These are phyloP conservation scores for Peromyscus maniculatus DNA, from an alignment of 2,113 vertebrate genomes.

Conservation along the genomic window DNA sequence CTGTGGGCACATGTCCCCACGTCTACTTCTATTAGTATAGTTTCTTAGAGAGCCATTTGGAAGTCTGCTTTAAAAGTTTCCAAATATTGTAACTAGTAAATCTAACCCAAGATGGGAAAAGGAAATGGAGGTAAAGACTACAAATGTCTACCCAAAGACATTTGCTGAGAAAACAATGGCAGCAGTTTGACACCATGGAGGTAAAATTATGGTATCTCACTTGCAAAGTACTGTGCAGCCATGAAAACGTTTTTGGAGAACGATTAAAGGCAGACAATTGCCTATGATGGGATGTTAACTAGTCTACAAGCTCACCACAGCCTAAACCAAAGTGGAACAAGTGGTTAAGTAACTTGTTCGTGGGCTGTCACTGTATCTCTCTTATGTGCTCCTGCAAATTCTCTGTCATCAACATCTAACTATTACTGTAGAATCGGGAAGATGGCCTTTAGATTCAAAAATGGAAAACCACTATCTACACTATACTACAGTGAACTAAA, in stretches of 20 bases:
- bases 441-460: slow-evolving; percentile 45
- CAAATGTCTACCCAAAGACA: slow-evolving; percentile 27
- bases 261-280: slow-evolving; percentile 47
- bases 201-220: slow-evolving; percentile 18
- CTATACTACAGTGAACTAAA: slow-evolving; percentile 53
- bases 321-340: slow-evolving; percentile 33
- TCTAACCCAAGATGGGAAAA: slow-evolving; percentile 39
- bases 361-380: slow-evolving; percentile 32
- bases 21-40: not conserved
- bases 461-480: slow-evolving; percentile 32
- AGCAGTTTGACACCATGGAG: not conserved
- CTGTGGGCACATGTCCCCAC: not conserved
- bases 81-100: slow-evolving; percentile 50
- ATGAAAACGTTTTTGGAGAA: slow-evolving; percentile 31
- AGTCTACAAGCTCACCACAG: not conserved
- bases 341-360: not conserved
- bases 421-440: slow-evolving; percentile 45
- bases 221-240: slow-evolving; percentile 55
- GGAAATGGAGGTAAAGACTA: slow-evolving; percentile 49
- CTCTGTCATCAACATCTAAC: slow-evolving; percentile 41
- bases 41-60: slow-evolving; percentile 29
- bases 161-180: slow-evolving; percentile 61
- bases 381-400: slow-evolving; percentile 35
- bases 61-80: slow-evolving; percentile 29
- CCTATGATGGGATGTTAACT: slow-evolving; percentile 36